Evolutionary conservation across 2,888 invertebrate species (phyloP).

Genomic region (Bimastos eiseni): DNA sequence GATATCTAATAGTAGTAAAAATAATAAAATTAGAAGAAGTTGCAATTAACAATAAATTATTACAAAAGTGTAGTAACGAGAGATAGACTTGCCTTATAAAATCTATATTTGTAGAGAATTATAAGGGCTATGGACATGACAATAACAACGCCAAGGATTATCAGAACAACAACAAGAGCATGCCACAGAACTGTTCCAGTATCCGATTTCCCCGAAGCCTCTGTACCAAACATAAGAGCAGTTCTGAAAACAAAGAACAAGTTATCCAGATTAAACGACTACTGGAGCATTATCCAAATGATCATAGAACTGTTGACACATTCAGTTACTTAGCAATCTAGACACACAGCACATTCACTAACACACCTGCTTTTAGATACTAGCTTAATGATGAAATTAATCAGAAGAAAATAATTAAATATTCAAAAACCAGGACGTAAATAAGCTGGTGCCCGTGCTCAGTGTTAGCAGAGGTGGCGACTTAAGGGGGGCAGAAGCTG

Average conservation of each 20-base stretch:
- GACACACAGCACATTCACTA: not conserved
- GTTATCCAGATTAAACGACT: not conserved
- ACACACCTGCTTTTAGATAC: not conserved
- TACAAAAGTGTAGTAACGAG: not conserved
- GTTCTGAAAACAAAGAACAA: slow-evolving; percentile 67
- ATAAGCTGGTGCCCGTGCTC: not conserved
- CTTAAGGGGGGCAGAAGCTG: no score
- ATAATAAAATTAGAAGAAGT: no score
- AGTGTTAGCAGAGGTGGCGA: no score
- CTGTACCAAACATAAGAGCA: slow-evolving; percentile 93
- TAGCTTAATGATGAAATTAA: not conserved
- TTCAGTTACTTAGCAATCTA: not conserved
- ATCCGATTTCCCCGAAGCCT: slow-evolving; percentile 74
- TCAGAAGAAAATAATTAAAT: not conserved
- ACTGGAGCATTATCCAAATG: not conserved
- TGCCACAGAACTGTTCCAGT: slow-evolving; percentile 91
- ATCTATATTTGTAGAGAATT: slow-evolving; percentile 90
- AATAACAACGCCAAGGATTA: slow-evolving; percentile 90
- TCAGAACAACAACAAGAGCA: slow-evolving; percentile 91
- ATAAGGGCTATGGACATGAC: slow-evolving; percentile 93
- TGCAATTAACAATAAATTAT: not conserved
- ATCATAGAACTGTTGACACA: not conserved
- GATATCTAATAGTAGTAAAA: no score
- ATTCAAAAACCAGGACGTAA: not conserved
- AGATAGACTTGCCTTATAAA: slow-evolving; percentile 72